Evolutionary conservation across 2,888 invertebrate genomes (phyloP), one percentile per base, ranked within the genome.

Genomic region (Philhelius pedissequus): DNA sequence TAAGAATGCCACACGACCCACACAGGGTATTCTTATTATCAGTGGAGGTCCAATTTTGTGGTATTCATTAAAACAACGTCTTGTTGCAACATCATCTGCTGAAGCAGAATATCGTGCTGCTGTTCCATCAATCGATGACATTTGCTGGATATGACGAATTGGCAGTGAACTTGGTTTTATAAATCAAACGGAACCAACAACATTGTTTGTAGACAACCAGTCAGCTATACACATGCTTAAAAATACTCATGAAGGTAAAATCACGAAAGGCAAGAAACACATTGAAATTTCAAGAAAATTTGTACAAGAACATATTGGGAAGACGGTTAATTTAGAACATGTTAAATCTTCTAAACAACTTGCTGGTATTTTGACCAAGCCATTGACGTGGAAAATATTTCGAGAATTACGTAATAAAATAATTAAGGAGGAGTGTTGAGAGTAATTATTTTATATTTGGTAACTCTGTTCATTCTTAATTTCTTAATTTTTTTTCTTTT

Each of bases 211-310:
- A 25, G 54, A 54, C 32, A 54, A 32, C 13, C 8, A 32, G 27
- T 54, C 54, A 32, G 54, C 54, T 32, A 54, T 32, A 54, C 32
- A 54, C 13, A 18, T 32, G 54, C 32, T 54, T 32, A 54, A 5
- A 54, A 54, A 54, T 32, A 30, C 40, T 25, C 27, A 62, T 27
- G 62, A 62, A 25, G 25, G 45, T 18, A 43, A 62, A 45, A 62
- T 50, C 13, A 50, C 50, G 1, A 66, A 66, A 22, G 64, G 45
- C 27, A 45, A 64, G 64, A 64, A 43, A 45, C 64, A 48, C 25
- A 62, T 64, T 18, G 45, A 64, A 40, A 64, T 64, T 45, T 64
- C 64, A 45, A 45, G 64, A 64, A 64, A 64, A 45, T 64, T 45
- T 45, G 30, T 64, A 4, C 45, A 64, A 64, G 9, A 64, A 64